Base-by-base conservation (phyloP, 2,888 invertebrate genomes). In the Drosophila falleni region DNA sequence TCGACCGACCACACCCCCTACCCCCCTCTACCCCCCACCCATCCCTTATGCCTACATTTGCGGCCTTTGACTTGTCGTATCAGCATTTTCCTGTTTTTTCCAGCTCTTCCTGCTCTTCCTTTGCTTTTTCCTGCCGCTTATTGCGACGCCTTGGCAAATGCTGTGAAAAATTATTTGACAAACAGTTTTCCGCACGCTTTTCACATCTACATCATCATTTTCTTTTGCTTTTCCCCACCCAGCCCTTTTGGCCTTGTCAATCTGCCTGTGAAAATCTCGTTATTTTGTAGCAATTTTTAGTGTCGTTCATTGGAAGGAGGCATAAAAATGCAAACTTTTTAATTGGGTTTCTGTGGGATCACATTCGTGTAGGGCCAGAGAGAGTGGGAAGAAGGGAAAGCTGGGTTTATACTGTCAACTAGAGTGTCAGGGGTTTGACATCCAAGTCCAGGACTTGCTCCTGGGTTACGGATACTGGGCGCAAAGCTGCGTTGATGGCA, bases 251-350 rank as follows among this genome's bases (percentile, higher is more conserved):
- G 11, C 15, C 42, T 8, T 59, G 69, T 62, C 78, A 62, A 69
- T 77, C 74, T 70, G 65, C 19, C 62, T 65, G 62, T 60, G 62
- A 70, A 74, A 77, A 74, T 75, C 75, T 76, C 79, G 76, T 74
- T 76, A 74, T 79, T 73, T 76, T 71, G 75, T 78, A 79, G 74
- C 74, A 78, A 74, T 76, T 65, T 72, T 78, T 71, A 66, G 73
- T 80, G 78, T 64, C 61, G 69, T 51, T 71, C 78, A 74, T 71
- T 66, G 67, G 74, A 59, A 63, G 60, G 62, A 26, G 67, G 80
- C 81, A 86, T 86, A 86, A 86, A 86, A 88, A 87, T 87, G 88
- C 81, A 86, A 86, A 86, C 85, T 86, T 86, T 86, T 86, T 86
- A 86, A 87, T 88, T 88, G 85, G 88, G 85, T 86, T 86, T 86